Base-by-base conservation (phyloP, 35 echinoderm and acorn worm genomes). In the Apostichopus japonicus region DNA sequence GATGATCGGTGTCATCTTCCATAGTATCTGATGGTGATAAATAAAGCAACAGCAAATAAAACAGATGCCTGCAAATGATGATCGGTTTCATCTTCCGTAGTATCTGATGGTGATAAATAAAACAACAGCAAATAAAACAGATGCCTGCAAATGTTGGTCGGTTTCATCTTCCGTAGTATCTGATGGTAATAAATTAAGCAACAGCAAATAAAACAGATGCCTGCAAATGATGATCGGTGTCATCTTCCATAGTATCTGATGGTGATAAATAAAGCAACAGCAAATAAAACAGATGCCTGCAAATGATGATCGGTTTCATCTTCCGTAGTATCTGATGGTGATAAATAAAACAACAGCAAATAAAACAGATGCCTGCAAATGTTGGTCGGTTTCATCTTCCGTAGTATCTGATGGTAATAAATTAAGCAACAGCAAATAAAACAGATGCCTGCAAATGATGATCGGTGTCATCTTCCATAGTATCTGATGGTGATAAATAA, bases 201-300 rank as follows among this genome's bases (percentile, higher is more conserved):
- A 27, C n/a, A n/a, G n/a, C n/a, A n/a, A n/a, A n/a, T n/a, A n/a
- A n/a, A n/a, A n/a, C n/a, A 88, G 86, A 87, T 11, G 65, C 56
- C 33, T 72, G 86, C 56, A 87, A 23, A 24, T 58, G 6, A 5
- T 63, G 14, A 65, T 87, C 54, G 7, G 25, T 5, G 11, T 61
- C 86, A 72, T 51, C 57, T 59, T 72, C 19, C 23, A 1, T 27
- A 27, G 25, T 27, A 27, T 27, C 25, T 27, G 25, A 27, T 27
- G 25, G 25, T 27, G 25, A 27, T 27, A 27, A 27, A 27, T 27
- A 27, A 27, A 27, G 1, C 25, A 27, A 27, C n/a, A n/a, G n/a
- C n/a, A n/a, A n/a, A n/a, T n/a, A n/a, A n/a, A n/a, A n/a, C n/a
- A 88, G 86, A 87, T 11, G 65, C 56, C 33, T 72, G 86, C 56